These are phyloP conservation scores for Pristionchus arcanus DNA, from an alignment of 2,888 invertebrate genomes.

Conservation along the genomic window DNA sequence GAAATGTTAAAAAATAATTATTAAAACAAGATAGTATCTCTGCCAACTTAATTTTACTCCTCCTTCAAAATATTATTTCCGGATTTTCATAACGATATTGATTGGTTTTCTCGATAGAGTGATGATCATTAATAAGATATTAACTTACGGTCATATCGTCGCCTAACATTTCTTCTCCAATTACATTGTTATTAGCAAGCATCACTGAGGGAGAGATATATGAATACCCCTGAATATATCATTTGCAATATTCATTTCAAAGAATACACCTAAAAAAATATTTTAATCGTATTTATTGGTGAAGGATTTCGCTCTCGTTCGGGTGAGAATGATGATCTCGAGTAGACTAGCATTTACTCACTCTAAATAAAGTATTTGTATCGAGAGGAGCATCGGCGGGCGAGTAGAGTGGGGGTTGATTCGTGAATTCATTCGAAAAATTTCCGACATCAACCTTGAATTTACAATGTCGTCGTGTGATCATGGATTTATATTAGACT, in stretches of 20 bases:
- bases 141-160: conserved; percentile 56
- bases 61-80: neutral
- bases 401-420: conserved; percentile 92
- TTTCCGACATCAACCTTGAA: conserved; percentile 91
- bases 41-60: no score
- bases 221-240: conserved; percentile 88
- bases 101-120: no score
- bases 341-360: conserved; percentile 55
- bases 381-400: conserved; percentile 90
- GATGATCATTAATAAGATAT: neutral
- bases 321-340: no score
- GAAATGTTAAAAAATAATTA: no score
- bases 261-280: no score
- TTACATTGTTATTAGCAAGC: conserved; percentile 85
- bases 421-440: conserved; percentile 96
- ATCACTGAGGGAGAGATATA: conserved; percentile 94
- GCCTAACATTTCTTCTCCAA: conserved; percentile 84
- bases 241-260: neutral
- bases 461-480: neutral
- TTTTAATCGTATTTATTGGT: no score
- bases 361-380: conserved; percentile 71
- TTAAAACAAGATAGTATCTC: no score
- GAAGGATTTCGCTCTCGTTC: no score
- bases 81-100: neutral
- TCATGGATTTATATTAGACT: no score